phyloP scores from a whole-genome alignment of 2,113 vertebrate species.

The Callipepla squamata region DNA sequence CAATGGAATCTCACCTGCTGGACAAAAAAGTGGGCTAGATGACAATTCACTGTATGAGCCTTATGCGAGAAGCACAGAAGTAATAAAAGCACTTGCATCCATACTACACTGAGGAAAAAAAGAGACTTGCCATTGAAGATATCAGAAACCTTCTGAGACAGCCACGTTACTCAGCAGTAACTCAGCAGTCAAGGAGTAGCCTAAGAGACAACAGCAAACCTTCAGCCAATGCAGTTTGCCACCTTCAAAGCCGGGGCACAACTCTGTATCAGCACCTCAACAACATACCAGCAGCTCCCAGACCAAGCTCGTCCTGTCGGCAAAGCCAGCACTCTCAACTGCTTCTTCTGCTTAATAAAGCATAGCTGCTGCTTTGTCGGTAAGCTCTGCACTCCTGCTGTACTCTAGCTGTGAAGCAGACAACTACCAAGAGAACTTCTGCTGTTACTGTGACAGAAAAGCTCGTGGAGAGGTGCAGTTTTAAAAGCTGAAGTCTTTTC shows the following conservation, averaged over 20 bases:
- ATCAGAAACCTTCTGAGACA: not conserved
- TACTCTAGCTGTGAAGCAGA: not conserved
- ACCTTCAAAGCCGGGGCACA: not conserved
- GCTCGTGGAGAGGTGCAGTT: not conserved
- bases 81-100: not conserved
- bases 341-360: not conserved
- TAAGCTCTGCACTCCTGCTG: not conserved
- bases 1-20: not conserved
- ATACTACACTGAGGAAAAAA: not conserved
- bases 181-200: not conserved
- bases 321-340: not conserved
- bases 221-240: not conserved
- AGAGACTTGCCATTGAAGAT: not conserved
- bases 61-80: not conserved
- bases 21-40: not conserved
- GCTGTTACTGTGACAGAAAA: not conserved
- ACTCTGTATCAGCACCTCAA: not conserved
- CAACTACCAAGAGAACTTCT: not conserved
- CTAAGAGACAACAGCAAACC: not conserved
- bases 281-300: not conserved
- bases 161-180: fast-evolving
- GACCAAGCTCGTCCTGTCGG: not conserved
- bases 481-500: not conserved
- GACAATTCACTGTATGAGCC: not conserved
- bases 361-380: fast-evolving